Percentiles rank a stretch among this genome's conserved stretches.
Evolutionary conservation across 2,888 invertebrate species (phyloP).

Genomic region (Rhamnusium bicolor): DNA sequence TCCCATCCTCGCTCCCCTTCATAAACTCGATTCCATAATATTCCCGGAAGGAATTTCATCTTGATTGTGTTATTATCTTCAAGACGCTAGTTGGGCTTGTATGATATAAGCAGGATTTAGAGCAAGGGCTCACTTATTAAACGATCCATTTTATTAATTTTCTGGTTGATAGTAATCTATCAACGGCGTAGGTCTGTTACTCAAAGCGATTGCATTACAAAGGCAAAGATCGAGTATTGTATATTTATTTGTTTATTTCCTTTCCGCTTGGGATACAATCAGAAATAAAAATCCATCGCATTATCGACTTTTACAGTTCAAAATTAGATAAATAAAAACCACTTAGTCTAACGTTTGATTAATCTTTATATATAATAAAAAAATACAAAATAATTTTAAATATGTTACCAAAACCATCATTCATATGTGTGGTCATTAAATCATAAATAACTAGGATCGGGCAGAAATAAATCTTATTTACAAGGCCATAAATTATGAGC

Average conservation of each 20-base stretch:
- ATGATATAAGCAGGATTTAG: not conserved
- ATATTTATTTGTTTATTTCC: not conserved
- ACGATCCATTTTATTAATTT: not conserved
- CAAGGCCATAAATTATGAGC: too few relatives aligned
- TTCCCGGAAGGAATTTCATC: constrained; percentile 19
- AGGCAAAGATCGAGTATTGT: not conserved
- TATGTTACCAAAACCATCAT: too few relatives aligned
- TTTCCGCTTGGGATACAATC: not conserved
- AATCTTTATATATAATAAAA: too few relatives aligned
- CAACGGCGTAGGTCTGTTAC: not conserved
- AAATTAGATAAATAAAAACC: too few relatives aligned
- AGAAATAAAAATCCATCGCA: not conserved
- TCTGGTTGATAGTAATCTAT: not conserved
- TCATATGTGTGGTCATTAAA: too few relatives aligned
- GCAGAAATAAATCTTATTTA: too few relatives aligned
- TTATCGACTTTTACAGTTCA: too few relatives aligned
- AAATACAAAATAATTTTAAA: too few relatives aligned
- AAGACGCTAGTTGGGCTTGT: constrained; percentile 9
- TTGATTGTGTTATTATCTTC: constrained; percentile 8
- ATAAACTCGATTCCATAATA: constrained; percentile 11
- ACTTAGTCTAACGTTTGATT: too few relatives aligned
- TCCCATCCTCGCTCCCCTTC: constrained; percentile 4
- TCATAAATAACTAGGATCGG: too few relatives aligned
- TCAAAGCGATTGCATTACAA: not conserved
- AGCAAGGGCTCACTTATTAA: not conserved